Base-by-base conservation (phyloP, 2,113 vertebrate genomes). In the Australoheros scitulus region DNA sequence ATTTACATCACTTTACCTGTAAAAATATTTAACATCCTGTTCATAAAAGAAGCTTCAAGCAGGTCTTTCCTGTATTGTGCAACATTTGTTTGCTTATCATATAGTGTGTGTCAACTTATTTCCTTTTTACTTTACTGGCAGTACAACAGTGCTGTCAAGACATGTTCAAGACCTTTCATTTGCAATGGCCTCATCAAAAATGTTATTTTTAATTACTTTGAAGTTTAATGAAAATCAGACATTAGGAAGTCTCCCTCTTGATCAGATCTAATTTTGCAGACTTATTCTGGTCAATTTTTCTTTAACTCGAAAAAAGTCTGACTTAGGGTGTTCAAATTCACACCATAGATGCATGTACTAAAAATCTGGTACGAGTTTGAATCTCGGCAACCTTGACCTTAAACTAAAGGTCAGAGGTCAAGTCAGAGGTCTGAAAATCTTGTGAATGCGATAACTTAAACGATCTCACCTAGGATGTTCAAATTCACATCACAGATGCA, bases 21-120 rank as follows among this genome's bases (percentile, higher is more conserved):
- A 7, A 0, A 9, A 17, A 11, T 24, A 60, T 82, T 59, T 17
- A 83, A 87, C 89, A 91, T 79, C 89, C 91, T 92, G 88, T 85
- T 90, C 20, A 1, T 32, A 50, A 68, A 7, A 10, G 11, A 13
- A 15, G 17, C 1, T 58, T 11, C 13, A 52, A 8, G 59, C 63
- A 11, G 55, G 5, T 59, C 11, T 55, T 32, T 3, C 0, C 3
- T 47, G 15, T 14, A 1, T 80, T 64, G 36, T 5, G 11, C 11
- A 85, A 20, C 57, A 13, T 18, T 60, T 83, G n/a, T 80, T 76
- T 68, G 38, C 38, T 81, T 29, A 4, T 75, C 4, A 18, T 80
- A 22, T 29, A 64, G 2, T 38, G 10, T 56, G 26, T 36, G 50
- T 43, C 9, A 0, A 26, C 13, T 3, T 20, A 5, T 32, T 24